Percentiles rank a stretch among this genome's conserved stretches.
Evolutionary conservation across 2,888 invertebrate genomes (phyloP).

Genomic region (Aphodius granarius): DNA sequence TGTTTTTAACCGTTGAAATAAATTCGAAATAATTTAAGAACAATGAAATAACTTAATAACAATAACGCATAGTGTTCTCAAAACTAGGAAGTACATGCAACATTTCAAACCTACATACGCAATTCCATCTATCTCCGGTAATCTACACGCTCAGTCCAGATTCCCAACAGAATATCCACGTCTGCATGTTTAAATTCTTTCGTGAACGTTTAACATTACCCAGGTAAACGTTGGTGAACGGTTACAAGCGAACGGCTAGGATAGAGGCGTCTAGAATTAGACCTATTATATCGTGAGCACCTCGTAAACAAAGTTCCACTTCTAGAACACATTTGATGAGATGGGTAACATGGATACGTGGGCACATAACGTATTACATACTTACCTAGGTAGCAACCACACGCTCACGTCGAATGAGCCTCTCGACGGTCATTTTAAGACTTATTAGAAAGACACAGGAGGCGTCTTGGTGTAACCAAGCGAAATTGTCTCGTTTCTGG

Average conservation of each 20-base stretch:
- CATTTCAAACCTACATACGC: background rate
- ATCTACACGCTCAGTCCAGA: background rate
- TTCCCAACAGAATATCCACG: background rate
- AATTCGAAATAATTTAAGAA: too few relatives aligned
- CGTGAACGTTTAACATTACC: background rate
- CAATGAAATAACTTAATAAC: too few relatives aligned
- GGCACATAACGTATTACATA: background rate
- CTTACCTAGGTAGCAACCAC: background rate
- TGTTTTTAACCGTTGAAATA: too few relatives aligned
- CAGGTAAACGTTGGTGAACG: background rate
- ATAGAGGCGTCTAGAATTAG: background rate
- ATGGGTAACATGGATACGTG: background rate
- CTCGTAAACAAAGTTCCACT: background rate
- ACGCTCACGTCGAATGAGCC: background rate
- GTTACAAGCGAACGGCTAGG: background rate
- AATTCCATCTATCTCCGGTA: background rate
- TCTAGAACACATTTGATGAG: background rate
- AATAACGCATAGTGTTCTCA: too few relatives aligned
- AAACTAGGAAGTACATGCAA: background rate
- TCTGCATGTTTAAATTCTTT: background rate
- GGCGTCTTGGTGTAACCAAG: background rate
- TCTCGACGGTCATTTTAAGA: background rate
- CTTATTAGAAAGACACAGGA: background rate
- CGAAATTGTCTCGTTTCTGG: background rate
- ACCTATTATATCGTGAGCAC: background rate